Conservation (phyloP, 1,140 invertebrate genomes). For the Sinella curviseta region DNA sequence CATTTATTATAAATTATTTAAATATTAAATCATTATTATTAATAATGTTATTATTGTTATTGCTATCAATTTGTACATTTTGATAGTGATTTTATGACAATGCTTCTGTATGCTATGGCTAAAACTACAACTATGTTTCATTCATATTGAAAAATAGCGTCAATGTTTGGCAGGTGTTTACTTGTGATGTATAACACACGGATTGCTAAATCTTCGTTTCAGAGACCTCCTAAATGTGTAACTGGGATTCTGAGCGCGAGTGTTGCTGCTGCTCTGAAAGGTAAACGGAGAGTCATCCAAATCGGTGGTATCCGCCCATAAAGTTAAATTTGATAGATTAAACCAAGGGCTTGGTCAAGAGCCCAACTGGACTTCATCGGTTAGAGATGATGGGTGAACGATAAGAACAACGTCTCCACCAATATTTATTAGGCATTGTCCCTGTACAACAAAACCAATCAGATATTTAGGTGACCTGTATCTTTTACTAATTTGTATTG, state of each 20-base stretch:
- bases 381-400: conserved; percentile 55
- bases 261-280: neutral
- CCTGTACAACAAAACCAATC: conserved; percentile 60
- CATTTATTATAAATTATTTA: no score
- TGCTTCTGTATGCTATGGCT: neutral
- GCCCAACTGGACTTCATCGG: conserved; percentile 14
- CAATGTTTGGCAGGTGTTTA: no score
- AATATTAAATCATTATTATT: neutral
- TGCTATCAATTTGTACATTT: neutral
- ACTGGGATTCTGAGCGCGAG: neutral
- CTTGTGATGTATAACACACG: conserved; percentile 18
- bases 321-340: conserved; percentile 8
- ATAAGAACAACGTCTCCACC: conserved; percentile 88
- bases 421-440: conserved; percentile 90
- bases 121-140: neutral
- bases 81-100: neutral
- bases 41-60: neutral
- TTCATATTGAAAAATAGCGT: no score
- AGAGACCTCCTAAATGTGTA: neutral
- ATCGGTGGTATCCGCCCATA: neutral
- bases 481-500: neutral
- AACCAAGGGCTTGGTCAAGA: conserved; percentile 20
- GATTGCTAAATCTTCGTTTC: conserved; percentile 28
- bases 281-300: neutral
- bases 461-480: no score